These are phyloP conservation scores for Acridotheres tristis DNA, from an alignment of 2,797 vertebrate species.

Conservation along the genomic window DNA sequence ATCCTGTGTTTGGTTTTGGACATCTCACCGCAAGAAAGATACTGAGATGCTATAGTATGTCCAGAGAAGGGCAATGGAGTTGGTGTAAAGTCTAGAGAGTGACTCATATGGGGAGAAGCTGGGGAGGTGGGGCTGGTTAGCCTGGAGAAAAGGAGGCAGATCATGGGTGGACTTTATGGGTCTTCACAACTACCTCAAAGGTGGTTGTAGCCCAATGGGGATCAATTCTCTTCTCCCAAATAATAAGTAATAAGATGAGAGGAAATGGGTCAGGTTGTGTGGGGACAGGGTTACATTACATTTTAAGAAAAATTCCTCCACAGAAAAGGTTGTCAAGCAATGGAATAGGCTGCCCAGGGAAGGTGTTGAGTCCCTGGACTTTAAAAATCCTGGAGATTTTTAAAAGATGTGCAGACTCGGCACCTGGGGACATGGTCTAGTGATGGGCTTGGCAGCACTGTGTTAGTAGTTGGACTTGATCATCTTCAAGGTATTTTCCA, in stretches of 20 bases:
- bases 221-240: background rate
- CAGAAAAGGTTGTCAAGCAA: background rate
- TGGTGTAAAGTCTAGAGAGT: background rate
- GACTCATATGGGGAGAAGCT: background rate
- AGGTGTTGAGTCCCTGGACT: background rate
- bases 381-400: background rate
- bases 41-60: background rate
- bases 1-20: background rate
- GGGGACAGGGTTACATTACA: accelerated
- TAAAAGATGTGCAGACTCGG: background rate
- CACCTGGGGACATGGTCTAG: background rate
- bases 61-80: background rate
- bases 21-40: background rate
- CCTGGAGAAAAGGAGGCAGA: background rate
- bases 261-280: background rate
- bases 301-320: background rate
- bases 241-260: background rate
- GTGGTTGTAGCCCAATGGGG: background rate
- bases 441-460: background rate
- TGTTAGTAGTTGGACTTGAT: background rate
- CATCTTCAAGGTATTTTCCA: background rate
- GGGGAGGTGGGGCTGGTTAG: background rate
- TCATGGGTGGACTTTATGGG: too few relatives aligned
- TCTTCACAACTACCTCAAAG: background rate
- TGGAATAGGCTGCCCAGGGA: background rate